phyloP scores from a whole-genome alignment of 92 coral and sea anemone genomes.

The Porites divaricata region DNA sequence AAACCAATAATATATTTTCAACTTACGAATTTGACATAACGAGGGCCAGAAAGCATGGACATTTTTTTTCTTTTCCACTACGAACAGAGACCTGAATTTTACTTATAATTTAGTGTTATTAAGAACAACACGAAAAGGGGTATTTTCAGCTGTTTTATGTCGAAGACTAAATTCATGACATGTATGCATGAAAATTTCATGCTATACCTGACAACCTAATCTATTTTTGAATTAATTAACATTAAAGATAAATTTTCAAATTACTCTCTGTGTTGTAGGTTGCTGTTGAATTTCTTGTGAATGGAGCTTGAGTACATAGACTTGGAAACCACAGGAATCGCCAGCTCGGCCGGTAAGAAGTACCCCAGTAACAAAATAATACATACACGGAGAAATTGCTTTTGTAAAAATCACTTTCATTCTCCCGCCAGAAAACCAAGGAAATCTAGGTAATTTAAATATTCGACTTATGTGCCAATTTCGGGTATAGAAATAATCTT shows the following conservation, averaged over 20 bases:
- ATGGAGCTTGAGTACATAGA: constrained; percentile 91
- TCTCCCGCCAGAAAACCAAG: constrained; percentile 20
- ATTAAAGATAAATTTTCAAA: constrained; percentile 47
- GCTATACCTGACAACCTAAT: constrained; percentile 62
- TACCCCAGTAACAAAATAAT: not conserved
- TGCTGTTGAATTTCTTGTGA: constrained; percentile 37
- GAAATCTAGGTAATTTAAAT: constrained; percentile 28
- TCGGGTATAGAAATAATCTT: constrained; percentile 51
- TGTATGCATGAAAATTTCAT: constrained; percentile 69
- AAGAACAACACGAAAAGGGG: not conserved
- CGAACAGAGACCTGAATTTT: not conserved
- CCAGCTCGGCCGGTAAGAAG: constrained; percentile 73
- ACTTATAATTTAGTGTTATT: not conserved
- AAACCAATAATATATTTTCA: not conserved
- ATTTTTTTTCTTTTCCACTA: not conserved
- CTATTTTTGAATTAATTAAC: constrained; percentile 70
- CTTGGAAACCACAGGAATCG: constrained; percentile 83
- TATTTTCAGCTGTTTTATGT: constrained; percentile 32
- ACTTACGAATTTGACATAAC: not conserved
- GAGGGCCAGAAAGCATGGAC: not conserved
- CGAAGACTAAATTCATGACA: constrained; percentile 34
- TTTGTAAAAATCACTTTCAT: not conserved
- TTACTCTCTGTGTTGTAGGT: constrained; percentile 32
- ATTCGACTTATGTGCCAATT: constrained; percentile 34
- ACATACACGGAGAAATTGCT: not conserved